Evolutionary conservation across 2,888 invertebrate species (phyloP), one percentile per base, ranked within the genome.

Genomic region (Clanis bilineata): DNA sequence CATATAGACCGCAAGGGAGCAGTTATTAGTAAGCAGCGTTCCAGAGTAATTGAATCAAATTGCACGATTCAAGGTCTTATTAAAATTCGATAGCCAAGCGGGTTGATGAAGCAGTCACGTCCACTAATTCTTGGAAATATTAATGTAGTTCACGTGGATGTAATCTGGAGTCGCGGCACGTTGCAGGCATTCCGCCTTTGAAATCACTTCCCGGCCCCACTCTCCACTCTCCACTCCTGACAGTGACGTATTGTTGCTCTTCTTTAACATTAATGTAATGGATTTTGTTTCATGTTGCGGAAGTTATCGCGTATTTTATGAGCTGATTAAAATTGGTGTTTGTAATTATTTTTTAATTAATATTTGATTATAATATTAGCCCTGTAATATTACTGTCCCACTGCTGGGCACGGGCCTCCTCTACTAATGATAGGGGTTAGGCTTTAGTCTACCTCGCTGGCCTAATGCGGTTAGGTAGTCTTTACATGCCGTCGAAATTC

Each of bases 211-310:
- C 84, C 88, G 79, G 78, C 81, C 82, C 77, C 82, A 79, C 80
- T 80, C 80, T 77, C 73, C 74, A 68, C 74, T 72, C 80, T 77
- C 73, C 74, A 68, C 74, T 72, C 64, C 76, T 83, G 90, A 90
- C 90, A 90, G 86, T 89, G 90, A 91, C 89, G 85, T 85, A 90
- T 90, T 86, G 88, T 87, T 80, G 76, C 86, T 85, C 86, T 85
- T 87, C 87, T 89, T 88, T 84, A 84, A 89, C 89, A 86, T 89
- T 90, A 85, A 85, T 84, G 81, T 88, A 89, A 90, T 88, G 88
- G 88, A 88, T 88, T 88, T 85, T 85, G 85, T 85, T 89, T 83
- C 84, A 87, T 88, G 85, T 85, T 77, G 77, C 80, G 81, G 78
- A 88, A 88, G 78, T 85, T 85, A 85, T 83, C 78, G 76, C 75